Evolutionary conservation across 2,113 vertebrate genomes (phyloP).

Genomic region (Mormyrus lacerda): DNA sequence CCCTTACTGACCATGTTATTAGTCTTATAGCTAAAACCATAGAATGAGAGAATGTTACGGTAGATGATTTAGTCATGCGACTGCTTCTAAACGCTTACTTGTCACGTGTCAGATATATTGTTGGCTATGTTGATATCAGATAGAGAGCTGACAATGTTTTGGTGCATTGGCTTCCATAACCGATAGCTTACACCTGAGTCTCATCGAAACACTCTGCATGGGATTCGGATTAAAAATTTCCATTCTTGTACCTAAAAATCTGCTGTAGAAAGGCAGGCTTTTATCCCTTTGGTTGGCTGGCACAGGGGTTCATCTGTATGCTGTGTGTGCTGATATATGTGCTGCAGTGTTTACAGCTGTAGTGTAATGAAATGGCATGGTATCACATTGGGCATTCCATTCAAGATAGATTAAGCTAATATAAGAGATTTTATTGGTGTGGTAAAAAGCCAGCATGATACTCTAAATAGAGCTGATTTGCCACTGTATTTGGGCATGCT

Average conservation of each 20-base stretch:
- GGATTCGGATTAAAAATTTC: neutral
- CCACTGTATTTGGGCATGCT: neutral
- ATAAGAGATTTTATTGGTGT: neutral
- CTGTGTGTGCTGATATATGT: neutral
- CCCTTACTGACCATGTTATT: neutral
- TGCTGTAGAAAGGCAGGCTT: neutral
- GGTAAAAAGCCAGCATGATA: neutral
- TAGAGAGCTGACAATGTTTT: neutral
- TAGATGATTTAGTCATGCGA: neutral
- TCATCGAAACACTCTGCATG: neutral
- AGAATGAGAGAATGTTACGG: neutral
- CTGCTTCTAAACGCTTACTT: neutral
- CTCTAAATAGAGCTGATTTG: neutral
- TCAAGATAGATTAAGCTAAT: neutral
- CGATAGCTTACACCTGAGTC: neutral
- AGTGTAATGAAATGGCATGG: neutral
- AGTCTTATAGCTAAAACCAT: neutral
- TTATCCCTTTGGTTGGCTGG: neutral
- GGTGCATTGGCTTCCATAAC: neutral
- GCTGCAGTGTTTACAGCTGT: neutral
- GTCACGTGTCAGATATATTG: neutral
- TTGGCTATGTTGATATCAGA: neutral
- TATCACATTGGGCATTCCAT: neutral
- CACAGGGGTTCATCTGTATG: neutral
- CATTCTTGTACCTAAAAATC: neutral